These are phyloP conservation scores for Megalonaias nervosa DNA, from an alignment of 1,140 invertebrate species.

Conservation along the genomic window DNA sequence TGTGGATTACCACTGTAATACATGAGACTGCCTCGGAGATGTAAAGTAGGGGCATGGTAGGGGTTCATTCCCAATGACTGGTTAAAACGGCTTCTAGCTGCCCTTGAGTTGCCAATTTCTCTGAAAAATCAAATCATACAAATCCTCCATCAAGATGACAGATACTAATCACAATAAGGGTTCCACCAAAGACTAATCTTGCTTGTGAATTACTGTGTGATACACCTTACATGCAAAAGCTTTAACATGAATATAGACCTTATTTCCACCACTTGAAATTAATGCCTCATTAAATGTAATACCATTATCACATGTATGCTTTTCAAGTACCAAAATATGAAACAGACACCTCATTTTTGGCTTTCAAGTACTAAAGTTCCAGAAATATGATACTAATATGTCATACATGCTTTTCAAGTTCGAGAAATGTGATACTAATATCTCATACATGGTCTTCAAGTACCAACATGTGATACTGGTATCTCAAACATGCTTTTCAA, in stretches of 20 bases:
- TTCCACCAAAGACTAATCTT: too few relatives aligned
- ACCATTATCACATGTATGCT: too few relatives aligned
- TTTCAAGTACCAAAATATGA: too few relatives aligned
- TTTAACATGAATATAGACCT: neutral
- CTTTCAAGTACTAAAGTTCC: too few relatives aligned
- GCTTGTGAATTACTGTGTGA: too few relatives aligned
- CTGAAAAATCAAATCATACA: slow-evolving; percentile 24
- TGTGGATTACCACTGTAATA: slow-evolving; percentile 54
- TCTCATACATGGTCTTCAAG: too few relatives aligned
- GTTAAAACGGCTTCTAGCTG: slow-evolving; percentile 57
- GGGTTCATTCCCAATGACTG: slow-evolving; percentile 52
- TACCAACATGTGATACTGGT: too few relatives aligned
- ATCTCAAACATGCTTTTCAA: too few relatives aligned
- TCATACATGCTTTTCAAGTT: too few relatives aligned
- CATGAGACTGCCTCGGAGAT: slow-evolving; percentile 54
- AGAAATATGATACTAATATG: too few relatives aligned
- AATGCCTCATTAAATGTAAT: neutral
- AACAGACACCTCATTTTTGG: too few relatives aligned
- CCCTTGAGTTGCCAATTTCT: slow-evolving; percentile 59
- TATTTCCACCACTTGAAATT: neutral
- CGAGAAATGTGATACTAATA: too few relatives aligned
- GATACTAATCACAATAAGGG: neutral
- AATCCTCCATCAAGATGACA: neutral
- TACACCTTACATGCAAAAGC: neutral
- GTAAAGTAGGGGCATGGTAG: slow-evolving; percentile 48